A percentile compares a stretch with the other conserved stretches of the same genome.
Evolutionary conservation across 2,888 invertebrate species (phyloP).

Genomic region (Macrophya annulata): DNA sequence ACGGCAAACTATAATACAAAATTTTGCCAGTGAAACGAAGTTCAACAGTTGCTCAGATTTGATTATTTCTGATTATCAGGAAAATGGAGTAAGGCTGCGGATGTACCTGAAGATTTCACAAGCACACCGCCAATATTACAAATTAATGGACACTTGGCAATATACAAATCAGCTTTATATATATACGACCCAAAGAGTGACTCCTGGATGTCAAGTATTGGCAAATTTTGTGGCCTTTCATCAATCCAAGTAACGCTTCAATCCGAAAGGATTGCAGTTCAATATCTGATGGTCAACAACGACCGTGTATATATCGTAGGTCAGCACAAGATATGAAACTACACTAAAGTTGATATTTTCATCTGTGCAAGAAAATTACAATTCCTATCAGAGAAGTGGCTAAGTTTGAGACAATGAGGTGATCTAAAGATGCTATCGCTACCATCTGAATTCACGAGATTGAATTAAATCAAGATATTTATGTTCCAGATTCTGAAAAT

Average conservation of each 20-base stretch:
- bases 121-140: slow-evolving; percentile 68
- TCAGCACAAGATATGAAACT: not conserved
- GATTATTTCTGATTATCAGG: slow-evolving; percentile 5
- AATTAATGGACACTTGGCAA: slow-evolving; percentile 64
- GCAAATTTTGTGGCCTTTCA: not conserved
- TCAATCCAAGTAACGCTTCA: not conserved
- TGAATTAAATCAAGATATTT: not conserved
- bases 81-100: slow-evolving; percentile 65
- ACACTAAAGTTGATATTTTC: not conserved
- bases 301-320: not conserved
- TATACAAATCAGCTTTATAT: slow-evolving; percentile 66
- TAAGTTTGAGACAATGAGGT: not conserved
- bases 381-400: not conserved
- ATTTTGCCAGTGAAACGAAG: not conserved
- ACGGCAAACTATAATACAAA: not conserved
- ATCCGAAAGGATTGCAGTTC: slow-evolving; percentile 7
- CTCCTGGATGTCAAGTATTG: slow-evolving; percentile 61
- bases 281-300: not conserved
- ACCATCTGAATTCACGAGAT: not conserved
- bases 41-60: not conserved
- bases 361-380: not conserved
- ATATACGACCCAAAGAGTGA: slow-evolving; percentile 64
- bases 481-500: not conserved
- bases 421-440: not conserved
- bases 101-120: slow-evolving; percentile 68